A percentile compares a stretch with the other conserved stretches of the same genome.
phyloP scores from a whole-genome alignment of 1,140 invertebrate genomes.

The Philaenus spumarius region DNA sequence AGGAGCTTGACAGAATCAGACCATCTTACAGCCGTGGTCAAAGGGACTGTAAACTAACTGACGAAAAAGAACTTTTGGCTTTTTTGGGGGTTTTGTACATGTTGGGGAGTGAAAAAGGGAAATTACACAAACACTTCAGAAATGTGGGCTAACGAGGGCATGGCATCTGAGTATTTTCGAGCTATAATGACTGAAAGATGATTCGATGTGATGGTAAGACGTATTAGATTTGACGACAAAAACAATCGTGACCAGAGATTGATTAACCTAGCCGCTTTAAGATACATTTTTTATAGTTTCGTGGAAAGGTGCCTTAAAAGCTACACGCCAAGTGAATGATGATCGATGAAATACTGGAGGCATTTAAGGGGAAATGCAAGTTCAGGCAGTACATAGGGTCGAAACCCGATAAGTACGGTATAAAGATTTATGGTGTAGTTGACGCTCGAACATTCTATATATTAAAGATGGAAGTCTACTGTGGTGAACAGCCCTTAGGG shows the following conservation, averaged over 20 bases:
- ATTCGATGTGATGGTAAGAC: not conserved
- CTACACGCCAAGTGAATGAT: not conserved
- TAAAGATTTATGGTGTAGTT: conserved; percentile 4
- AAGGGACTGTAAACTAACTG: no score
- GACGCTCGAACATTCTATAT: not conserved
- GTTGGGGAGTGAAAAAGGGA: no score
- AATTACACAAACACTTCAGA: no score
- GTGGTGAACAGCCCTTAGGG: not conserved
- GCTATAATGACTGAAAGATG: no score
- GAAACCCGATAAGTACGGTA: conserved; percentile 2
- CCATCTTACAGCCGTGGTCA: no score
- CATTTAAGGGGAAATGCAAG: not conserved
- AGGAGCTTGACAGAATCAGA: no score
- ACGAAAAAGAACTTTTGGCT: no score
- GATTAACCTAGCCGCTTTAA: not conserved
- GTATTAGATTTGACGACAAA: not conserved
- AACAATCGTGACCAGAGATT: not conserved
- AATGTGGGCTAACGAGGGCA: no score
- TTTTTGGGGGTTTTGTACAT: no score
- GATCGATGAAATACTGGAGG: conserved; percentile 1
- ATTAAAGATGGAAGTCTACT: not conserved
- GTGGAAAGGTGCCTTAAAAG: not conserved
- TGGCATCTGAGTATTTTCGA: no score
- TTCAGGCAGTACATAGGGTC: not conserved
- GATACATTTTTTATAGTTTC: not conserved